phyloP scores from a whole-genome alignment of 2,797 vertebrate species.

The Molossus molossus region DNA sequence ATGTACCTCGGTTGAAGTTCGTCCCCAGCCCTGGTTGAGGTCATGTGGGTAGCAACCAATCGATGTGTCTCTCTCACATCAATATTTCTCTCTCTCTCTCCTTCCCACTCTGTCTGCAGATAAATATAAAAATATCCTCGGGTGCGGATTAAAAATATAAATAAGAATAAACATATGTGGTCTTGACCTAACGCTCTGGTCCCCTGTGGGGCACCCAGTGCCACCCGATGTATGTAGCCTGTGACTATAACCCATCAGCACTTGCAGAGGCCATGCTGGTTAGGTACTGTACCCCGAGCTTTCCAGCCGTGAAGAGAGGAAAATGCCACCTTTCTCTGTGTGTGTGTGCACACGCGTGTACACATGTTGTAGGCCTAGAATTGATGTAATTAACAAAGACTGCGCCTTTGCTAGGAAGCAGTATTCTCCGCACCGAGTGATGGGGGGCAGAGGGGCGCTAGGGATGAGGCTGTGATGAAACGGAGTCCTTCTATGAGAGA shows the following conservation, averaged over 20 bases:
- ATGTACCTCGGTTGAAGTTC: no score
- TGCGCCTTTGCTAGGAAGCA: background rate
- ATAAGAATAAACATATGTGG: background rate
- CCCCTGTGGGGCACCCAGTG: conserved; percentile 11
- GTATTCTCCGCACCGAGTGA: background rate
- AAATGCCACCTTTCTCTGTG: background rate
- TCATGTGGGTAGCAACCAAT: no score
- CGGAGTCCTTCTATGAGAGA: background rate
- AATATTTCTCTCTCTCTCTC: no score
- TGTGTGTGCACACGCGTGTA: background rate
- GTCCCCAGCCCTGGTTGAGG: no score
- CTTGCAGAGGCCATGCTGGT: background rate
- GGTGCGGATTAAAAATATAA: no score
- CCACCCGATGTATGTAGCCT: conserved; percentile 72
- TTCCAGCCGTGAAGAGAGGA: conserved; percentile 19
- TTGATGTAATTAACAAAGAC: background rate
- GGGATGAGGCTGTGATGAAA: background rate
- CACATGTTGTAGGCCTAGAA: background rate
- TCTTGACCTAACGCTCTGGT: background rate
- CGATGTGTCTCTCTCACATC: no score
- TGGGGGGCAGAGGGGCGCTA: background rate
- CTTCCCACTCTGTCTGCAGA: no score
- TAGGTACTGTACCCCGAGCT: background rate
- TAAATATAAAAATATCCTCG: no score
- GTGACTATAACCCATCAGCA: background rate